These are phyloP conservation scores for Anguilla japonica DNA, from an alignment of 2,113 vertebrate genomes.

Conservation along the genomic window DNA sequence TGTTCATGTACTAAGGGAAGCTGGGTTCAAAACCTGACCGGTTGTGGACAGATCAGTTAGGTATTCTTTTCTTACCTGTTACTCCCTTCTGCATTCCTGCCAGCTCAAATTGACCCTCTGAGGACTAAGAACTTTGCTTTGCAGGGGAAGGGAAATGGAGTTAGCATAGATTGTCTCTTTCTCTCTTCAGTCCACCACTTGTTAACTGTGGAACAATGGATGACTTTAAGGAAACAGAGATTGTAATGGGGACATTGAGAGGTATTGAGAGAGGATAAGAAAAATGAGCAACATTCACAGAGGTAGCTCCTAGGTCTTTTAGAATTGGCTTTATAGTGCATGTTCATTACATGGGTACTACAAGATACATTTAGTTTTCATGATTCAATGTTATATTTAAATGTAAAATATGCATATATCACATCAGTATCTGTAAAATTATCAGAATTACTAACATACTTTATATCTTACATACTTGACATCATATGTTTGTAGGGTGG, in stretches of 20 bases:
- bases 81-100: background rate
- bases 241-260: background rate
- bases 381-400: too few species aligned
- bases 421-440: too few species aligned
- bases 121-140: too few species aligned
- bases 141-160: background rate
- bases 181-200: background rate
- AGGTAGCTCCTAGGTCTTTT: too few species aligned
- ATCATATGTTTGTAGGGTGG: too few species aligned
- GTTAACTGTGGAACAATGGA: background rate
- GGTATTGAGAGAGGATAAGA: background rate
- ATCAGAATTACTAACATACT: too few species aligned
- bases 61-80: constrained; percentile 1
- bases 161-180: background rate
- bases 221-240: background rate
- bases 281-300: background rate
- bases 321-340: too few species aligned
- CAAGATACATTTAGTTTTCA: too few species aligned
- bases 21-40: too few species aligned
- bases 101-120: background rate
- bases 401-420: too few species aligned
- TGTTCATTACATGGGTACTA: too few species aligned
- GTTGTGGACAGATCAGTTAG: background rate
- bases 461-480: too few species aligned
- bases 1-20: background rate